Conservation (phyloP, 2,888 invertebrate genomes). For the Lasioglossum morio region DNA sequence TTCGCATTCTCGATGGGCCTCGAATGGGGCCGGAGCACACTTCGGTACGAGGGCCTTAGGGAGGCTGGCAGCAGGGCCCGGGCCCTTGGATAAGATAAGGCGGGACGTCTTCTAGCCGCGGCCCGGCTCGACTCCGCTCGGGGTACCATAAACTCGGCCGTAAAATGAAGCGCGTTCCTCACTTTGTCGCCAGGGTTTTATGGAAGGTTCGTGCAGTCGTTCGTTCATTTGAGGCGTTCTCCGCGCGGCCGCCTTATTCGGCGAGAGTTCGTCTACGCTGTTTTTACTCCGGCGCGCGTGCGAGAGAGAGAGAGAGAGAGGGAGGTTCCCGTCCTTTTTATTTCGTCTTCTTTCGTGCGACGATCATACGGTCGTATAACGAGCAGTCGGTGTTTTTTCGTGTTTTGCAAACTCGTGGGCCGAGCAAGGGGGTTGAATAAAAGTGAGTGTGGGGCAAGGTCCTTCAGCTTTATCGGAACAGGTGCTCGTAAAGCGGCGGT, state of each 20-base stretch:
- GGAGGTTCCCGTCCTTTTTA: conserved; percentile 5
- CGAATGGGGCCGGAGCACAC: conserved; percentile 8
- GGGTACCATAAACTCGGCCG: conserved; percentile 66
- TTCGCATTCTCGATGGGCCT: conserved; percentile 22
- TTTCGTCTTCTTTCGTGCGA: conserved; percentile 13
- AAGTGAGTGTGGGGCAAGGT: not conserved
- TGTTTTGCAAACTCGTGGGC: conserved; percentile 6
- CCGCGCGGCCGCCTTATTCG: not conserved
- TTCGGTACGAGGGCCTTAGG: conserved; percentile 4
- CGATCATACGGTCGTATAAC: conserved; percentile 32
- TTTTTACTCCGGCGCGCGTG: conserved; percentile 44
- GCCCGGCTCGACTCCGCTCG: conserved; percentile 43
- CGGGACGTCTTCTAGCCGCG: conserved; percentile 54
- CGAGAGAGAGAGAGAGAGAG: no score
- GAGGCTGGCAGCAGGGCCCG: conserved; percentile 59
- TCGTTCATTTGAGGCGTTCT: conserved; percentile 2
- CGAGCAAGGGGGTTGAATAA: not conserved
- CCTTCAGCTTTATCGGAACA: conserved; percentile 52
- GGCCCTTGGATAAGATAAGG: conserved; percentile 70
- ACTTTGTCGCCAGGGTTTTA: conserved; percentile 72
- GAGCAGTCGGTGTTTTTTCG: conserved; percentile 36
- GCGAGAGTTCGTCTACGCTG: conserved; percentile 56
- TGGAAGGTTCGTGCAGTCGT: conserved; percentile 56
- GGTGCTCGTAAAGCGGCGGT: conserved; percentile 62
- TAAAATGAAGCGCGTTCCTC: conserved; percentile 72